Percentiles rank a stretch among this genome's conserved stretches.
These are phyloP conservation scores for Trissolcus japonicus DNA, from an alignment of 2,888 invertebrate genomes.

Conservation along the genomic window DNA sequence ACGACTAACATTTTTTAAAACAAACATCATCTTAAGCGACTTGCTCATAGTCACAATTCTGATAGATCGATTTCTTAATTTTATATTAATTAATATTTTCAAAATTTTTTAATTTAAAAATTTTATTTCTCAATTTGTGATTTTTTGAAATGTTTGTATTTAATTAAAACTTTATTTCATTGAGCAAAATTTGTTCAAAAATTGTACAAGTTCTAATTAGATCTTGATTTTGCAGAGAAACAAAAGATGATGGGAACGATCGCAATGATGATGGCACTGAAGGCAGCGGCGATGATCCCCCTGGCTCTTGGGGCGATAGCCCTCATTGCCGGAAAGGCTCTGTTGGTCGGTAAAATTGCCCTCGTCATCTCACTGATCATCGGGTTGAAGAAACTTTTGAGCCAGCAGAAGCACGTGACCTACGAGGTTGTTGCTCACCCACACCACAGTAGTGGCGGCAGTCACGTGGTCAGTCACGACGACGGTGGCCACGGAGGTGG, in stretches of 20 bases:
- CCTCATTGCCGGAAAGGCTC: constrained; percentile 89
- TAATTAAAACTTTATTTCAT: too few species aligned
- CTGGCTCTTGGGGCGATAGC: constrained; percentile 89
- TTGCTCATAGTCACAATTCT: too few species aligned
- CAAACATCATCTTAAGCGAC: too few species aligned
- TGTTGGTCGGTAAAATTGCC: constrained; percentile 90
- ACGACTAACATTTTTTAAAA: too few species aligned
- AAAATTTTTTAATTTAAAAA: too few species aligned
- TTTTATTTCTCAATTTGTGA: too few species aligned
- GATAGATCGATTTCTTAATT: too few species aligned
- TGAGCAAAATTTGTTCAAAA: neutral
- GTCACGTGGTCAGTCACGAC: constrained; percentile 80
- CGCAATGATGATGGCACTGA: constrained; percentile 85
- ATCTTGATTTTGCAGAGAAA: constrained; percentile 76
- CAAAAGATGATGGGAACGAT: constrained; percentile 87
- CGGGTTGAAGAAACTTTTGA: constrained; percentile 89
- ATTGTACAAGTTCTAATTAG: neutral
- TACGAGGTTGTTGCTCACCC: constrained; percentile 87
- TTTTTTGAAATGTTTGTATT: too few species aligned
- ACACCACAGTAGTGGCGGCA: constrained; percentile 79
- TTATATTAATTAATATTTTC: too few species aligned
- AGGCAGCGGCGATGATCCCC: constrained; percentile 87
- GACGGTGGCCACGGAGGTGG: constrained; percentile 79
- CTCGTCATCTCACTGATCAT: constrained; percentile 89
- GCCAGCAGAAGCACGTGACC: constrained; percentile 85